Percentiles rank a stretch among this genome's conserved stretches.
phyloP scores from a whole-genome alignment of 2,888 invertebrate genomes.

The Crocallis elinguaria region DNA sequence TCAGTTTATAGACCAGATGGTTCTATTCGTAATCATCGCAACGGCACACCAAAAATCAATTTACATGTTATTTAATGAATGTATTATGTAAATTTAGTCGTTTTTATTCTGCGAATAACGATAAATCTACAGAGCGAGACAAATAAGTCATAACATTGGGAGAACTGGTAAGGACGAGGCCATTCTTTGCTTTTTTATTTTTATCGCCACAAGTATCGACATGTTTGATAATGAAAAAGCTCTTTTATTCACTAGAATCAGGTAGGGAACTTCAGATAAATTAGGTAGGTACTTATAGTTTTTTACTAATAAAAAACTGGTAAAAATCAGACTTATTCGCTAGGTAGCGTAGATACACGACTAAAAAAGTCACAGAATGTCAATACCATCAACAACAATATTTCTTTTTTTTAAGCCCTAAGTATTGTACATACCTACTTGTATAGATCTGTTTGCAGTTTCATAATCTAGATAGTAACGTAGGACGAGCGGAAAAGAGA shows the following conservation, averaged over 20 bases:
- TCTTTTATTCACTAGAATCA: slow-evolving; percentile 43
- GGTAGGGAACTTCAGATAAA: slow-evolving; percentile 33
- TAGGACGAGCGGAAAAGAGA: too few species aligned
- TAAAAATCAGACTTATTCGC: neutral
- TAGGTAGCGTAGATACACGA: slow-evolving; percentile 1
- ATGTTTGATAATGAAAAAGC: slow-evolving; percentile 44
- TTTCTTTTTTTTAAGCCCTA: too few species aligned
- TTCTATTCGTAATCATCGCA: slow-evolving; percentile 52
- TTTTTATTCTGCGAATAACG: slow-evolving; percentile 68
- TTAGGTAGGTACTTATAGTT: slow-evolving; percentile 24
- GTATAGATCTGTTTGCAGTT: too few species aligned
- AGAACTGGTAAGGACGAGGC: slow-evolving; percentile 69
- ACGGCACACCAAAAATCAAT: slow-evolving; percentile 63
- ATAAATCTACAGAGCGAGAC: slow-evolving; percentile 77
- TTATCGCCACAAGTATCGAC: slow-evolving; percentile 62
- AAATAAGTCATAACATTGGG: slow-evolving; percentile 83
- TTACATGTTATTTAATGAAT: slow-evolving; percentile 71
- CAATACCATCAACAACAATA: too few species aligned
- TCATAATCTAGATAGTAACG: too few species aligned
- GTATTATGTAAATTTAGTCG: slow-evolving; percentile 72
- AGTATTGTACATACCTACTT: too few species aligned
- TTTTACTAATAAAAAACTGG: slow-evolving; percentile 7
- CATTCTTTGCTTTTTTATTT: slow-evolving; percentile 48
- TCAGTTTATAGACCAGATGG: slow-evolving; percentile 58
- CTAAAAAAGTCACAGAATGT: neutral